Percentiles rank a stretch among this genome's conserved stretches.
Conservation (phyloP, 1,140 invertebrate species). For the Drosophila melanica region DNA sequence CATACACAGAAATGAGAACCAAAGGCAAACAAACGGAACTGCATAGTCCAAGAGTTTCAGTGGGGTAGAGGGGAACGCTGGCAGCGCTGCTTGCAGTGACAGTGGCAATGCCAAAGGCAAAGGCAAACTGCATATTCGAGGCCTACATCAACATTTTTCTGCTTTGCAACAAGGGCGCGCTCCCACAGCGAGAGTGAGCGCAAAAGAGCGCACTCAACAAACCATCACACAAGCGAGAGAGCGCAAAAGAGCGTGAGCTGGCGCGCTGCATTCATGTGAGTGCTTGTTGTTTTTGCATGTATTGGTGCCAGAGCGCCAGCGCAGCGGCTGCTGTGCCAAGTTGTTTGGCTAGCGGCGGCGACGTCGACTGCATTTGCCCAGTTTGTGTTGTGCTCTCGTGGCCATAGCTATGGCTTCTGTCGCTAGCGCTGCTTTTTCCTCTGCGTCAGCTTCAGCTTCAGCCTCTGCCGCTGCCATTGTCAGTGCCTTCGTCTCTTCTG, state of each 20-base stretch:
- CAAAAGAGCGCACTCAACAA: constrained; percentile 21
- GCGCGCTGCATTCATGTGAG: constrained; percentile 8
- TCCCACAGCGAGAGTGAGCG: constrained; percentile 15
- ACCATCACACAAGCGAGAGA: constrained; percentile 15
- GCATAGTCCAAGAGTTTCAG: constrained; percentile 22
- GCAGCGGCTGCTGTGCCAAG: constrained; percentile 38
- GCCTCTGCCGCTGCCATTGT: constrained; percentile 8
- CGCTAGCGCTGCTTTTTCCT: constrained; percentile 24
- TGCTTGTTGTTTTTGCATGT: constrained; percentile 19
- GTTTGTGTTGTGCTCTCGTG: constrained; percentile 59
- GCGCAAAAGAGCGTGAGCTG: constrained; percentile 7
- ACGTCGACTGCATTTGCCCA: constrained; percentile 26
- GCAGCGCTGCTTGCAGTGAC: constrained; percentile 72
- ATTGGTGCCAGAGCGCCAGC: constrained; percentile 18
- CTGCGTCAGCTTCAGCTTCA: constrained; percentile 3
- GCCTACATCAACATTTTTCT: constrained; percentile 80
- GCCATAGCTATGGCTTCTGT: constrained; percentile 65
- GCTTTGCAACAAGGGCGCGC: constrained; percentile 61
- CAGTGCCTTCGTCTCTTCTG: constrained; percentile 11
- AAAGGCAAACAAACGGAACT: constrained; percentile 18
- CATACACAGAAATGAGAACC: constrained; percentile 8
- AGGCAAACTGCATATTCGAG: constrained; percentile 79
- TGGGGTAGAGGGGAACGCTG: constrained; percentile 9
- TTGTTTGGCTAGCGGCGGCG: constrained; percentile 39
- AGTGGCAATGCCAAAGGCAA: constrained; percentile 79